Conservation (phyloP, 2,113 vertebrate genomes). For the Girardinichthys multiradiatus region DNA sequence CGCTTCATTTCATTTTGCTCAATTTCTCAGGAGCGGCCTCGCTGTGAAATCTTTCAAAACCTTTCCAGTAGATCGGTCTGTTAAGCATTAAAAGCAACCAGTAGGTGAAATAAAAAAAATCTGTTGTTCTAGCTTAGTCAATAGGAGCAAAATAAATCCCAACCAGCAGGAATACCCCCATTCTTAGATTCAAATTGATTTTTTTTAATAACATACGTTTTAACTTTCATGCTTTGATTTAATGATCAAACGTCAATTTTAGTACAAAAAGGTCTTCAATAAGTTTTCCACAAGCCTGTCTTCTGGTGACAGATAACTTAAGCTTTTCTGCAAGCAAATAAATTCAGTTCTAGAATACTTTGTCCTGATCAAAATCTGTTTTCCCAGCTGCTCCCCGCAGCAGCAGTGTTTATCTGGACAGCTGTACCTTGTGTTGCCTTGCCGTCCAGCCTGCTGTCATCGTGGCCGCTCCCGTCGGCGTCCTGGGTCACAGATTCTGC, state of each 20-base stretch:
- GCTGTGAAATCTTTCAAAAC: conserved; percentile 64
- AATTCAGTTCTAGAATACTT: not conserved
- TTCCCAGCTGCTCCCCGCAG: not conserved
- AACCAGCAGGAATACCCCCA: conserved; percentile 16
- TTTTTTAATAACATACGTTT: conserved; percentile 1
- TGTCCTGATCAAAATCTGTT: not conserved
- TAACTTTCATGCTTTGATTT: not conserved
- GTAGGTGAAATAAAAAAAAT: conserved; percentile 62
- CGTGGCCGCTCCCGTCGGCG: conserved; percentile 90
- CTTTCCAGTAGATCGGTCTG: conserved; percentile 64
- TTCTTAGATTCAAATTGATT: conserved; percentile 7
- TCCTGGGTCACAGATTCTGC: conserved; percentile 95
- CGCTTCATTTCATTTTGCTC: conserved; percentile 67
- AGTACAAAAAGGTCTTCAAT: not conserved
- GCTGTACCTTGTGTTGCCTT: conserved; percentile 97
- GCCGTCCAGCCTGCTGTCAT: conserved; percentile 92
- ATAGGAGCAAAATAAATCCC: conserved; percentile 40
- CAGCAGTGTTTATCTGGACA: conserved; percentile 80
- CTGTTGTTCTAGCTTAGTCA: conserved; percentile 36
- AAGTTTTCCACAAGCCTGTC: not conserved
- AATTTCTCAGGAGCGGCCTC: conserved; percentile 60
- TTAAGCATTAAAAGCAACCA: conserved; percentile 57
- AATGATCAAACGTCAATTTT: not conserved
- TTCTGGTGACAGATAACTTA: conserved; percentile 6
- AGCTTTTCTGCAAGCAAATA: conserved; percentile 9